Conservation (phyloP, 2,113 vertebrate genomes). For the Harpagus bidentatus region DNA sequence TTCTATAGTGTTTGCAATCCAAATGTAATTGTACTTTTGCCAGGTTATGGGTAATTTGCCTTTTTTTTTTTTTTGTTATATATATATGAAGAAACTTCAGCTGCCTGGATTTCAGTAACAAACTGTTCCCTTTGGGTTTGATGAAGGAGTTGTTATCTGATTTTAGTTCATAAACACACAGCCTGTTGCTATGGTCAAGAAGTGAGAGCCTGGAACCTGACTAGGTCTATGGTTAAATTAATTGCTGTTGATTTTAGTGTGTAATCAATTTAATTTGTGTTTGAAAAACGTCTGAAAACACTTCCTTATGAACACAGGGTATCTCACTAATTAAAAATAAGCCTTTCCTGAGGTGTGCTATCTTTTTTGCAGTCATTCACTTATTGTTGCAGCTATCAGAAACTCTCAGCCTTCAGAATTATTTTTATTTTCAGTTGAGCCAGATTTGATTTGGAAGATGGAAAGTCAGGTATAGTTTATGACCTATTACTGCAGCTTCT, state of each 20-base stretch:
- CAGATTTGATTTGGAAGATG: neutral
- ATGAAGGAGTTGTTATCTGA: neutral
- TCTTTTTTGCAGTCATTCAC: neutral
- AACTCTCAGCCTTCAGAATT: neutral
- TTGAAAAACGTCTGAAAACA: neutral
- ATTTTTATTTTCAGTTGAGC: neutral
- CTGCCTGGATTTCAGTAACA: neutral
- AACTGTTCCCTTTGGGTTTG: neutral
- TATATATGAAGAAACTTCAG: neutral
- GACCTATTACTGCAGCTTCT: neutral
- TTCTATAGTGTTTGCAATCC: neutral
- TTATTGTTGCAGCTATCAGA: neutral
- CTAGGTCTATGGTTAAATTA: neutral
- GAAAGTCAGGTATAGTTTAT: neutral
- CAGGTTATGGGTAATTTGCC: neutral
- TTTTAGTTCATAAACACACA: neutral
- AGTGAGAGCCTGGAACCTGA: neutral
- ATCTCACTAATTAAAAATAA: neutral
- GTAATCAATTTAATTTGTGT: neutral
- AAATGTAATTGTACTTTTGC: neutral
- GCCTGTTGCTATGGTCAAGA: neutral
- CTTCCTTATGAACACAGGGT: neutral
- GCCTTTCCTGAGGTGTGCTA: neutral
- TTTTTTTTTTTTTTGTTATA: neutral
- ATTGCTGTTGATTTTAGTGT: neutral